Conservation (phyloP, 2,888 invertebrate genomes). For the Pharmacophagus antenor region DNA sequence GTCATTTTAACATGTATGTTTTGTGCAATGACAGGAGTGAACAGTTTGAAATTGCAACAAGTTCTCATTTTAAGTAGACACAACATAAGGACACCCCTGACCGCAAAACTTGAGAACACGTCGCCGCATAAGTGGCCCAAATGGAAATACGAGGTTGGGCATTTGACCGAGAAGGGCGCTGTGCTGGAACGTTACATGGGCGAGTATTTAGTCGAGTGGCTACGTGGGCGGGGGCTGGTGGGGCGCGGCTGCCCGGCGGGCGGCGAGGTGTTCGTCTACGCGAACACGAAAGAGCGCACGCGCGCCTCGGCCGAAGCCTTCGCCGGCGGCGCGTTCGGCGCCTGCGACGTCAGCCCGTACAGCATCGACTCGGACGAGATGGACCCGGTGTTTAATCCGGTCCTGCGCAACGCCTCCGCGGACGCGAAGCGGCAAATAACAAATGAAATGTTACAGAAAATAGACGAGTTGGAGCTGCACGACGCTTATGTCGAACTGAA, state of each 20-base stretch:
- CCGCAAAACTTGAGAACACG: conserved; percentile 39
- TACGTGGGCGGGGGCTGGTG: conserved; percentile 46
- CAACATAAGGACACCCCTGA: conserved; percentile 57
- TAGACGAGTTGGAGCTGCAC: conserved; percentile 43
- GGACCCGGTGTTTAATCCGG: conserved; percentile 55
- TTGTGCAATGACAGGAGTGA: not conserved
- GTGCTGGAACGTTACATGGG: conserved; percentile 60
- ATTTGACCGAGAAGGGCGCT: conserved; percentile 58
- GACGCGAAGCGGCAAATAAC: conserved; percentile 40
- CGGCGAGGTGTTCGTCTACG: conserved; percentile 49
- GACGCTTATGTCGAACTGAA: conserved; percentile 47
- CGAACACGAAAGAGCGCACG: conserved; percentile 60
- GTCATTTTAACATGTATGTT: not conserved
- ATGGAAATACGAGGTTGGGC: conserved; percentile 47
- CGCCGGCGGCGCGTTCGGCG: conserved; percentile 49
- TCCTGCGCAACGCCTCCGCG: conserved; percentile 46
- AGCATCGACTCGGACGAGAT: conserved; percentile 41
- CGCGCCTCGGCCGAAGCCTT: conserved; percentile 56
- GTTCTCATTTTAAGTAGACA: conserved; percentile 62
- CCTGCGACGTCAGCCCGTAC: conserved; percentile 50
- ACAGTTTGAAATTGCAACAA: conserved; percentile 41
- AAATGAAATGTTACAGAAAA: conserved; percentile 49
- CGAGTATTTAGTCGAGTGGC: conserved; percentile 55
- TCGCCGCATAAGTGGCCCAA: conserved; percentile 52
- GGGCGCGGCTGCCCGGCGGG: conserved; percentile 45